Evolutionary conservation across 1,140 invertebrate species (phyloP).

Genomic region (Drosophila nigrodunni): DNA sequence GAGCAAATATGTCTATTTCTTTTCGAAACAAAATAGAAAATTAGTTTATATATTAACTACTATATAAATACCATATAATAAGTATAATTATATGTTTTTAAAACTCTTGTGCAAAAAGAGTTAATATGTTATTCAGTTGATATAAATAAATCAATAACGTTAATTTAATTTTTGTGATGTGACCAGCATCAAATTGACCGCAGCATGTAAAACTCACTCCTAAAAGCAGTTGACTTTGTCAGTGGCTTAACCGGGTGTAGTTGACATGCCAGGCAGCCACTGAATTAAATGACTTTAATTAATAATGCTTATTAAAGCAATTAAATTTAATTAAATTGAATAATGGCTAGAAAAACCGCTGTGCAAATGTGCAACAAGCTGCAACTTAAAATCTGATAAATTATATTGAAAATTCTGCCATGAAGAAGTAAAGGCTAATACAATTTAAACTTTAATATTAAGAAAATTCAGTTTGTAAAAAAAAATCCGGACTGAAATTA

Average conservation of each 20-base stretch:
- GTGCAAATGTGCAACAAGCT: constrained; percentile 13
- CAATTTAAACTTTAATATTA: constrained; percentile 58
- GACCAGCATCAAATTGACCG: background rate
- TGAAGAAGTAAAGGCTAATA: constrained; percentile 33
- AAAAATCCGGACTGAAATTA: constrained; percentile 76
- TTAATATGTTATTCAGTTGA: background rate
- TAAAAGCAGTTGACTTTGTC: constrained; percentile 18
- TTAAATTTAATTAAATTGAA: constrained; percentile 56
- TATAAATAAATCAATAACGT: background rate
- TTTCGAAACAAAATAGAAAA: background rate
- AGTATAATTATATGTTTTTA: too few relatives aligned
- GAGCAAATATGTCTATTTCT: background rate
- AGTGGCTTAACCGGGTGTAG: background rate
- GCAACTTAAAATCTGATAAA: background rate
- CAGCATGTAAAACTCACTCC: background rate
- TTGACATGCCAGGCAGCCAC: constrained; percentile 30
- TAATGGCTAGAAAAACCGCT: constrained; percentile 1
- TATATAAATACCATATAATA: background rate
- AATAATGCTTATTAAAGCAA: constrained; percentile 55
- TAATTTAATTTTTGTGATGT: constrained; percentile 12
- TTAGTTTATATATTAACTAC: too few relatives aligned
- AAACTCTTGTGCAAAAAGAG: too few relatives aligned
- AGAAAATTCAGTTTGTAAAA: constrained; percentile 28
- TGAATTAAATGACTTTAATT: constrained; percentile 55
- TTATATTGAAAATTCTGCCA: background rate